A percentile compares a stretch with the other conserved stretches of the same genome.
Conservation (phyloP, 2,797 vertebrate genomes). For the Nasua narica region DNA sequence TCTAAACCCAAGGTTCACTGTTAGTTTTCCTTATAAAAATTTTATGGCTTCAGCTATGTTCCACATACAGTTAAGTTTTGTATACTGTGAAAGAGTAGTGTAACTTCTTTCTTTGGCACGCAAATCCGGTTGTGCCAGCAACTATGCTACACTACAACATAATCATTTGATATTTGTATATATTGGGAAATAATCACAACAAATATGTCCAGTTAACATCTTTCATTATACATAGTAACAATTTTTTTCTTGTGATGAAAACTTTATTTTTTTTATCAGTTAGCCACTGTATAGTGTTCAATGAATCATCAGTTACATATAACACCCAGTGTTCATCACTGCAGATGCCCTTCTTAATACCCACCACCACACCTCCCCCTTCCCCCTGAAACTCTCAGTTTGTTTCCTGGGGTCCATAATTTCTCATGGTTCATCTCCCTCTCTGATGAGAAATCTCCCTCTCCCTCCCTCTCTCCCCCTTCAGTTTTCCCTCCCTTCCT, state of each 20-base stretch:
- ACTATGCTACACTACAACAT: background rate
- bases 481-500: too few relatives aligned
- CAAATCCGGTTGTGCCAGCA: background rate
- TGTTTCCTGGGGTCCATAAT: too few relatives aligned
- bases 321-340: too few relatives aligned
- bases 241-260: background rate
- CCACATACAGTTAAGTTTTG: background rate
- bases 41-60: background rate
- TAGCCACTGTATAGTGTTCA: too few relatives aligned
- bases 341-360: too few relatives aligned
- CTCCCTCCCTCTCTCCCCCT: too few relatives aligned
- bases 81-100: background rate
- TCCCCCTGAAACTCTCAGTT: too few relatives aligned
- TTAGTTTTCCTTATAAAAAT: background rate
- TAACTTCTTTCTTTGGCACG: background rate
- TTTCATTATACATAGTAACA: background rate
- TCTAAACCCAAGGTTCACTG: background rate
- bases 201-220: background rate
- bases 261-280: background rate
- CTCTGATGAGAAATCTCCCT: too few relatives aligned
- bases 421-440: too few relatives aligned
- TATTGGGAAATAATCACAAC: background rate
- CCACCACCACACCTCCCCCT: too few relatives aligned
- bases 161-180: background rate
- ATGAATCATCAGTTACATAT: too few relatives aligned